Evolutionary conservation across 2,113 vertebrate species (phyloP).

Genomic region (Xyliphius kryptos): DNA sequence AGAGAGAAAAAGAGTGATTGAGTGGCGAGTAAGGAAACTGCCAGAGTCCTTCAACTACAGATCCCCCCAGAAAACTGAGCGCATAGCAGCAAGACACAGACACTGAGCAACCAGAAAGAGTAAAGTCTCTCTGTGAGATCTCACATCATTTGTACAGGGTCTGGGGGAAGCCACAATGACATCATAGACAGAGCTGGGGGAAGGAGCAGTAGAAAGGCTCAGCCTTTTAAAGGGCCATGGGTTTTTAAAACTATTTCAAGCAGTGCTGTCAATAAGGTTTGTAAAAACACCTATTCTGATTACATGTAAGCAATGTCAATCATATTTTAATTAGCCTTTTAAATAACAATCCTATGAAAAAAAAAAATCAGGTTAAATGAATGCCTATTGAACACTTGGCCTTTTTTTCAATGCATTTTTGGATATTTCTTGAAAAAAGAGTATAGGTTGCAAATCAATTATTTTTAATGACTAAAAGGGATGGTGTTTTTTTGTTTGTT

Average conservation of each 20-base stretch:
- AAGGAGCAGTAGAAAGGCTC: constrained; percentile 46
- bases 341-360: too few species aligned
- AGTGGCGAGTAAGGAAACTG: constrained; percentile 3
- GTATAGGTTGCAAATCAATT: constrained; percentile 24
- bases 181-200: constrained; percentile 47
- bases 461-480: constrained; percentile 34
- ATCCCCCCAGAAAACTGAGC: constrained; percentile 20
- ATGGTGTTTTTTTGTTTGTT: constrained; percentile 4
- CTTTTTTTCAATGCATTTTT: too few species aligned
- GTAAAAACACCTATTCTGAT: background rate
- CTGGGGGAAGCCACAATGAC: constrained; percentile 55
- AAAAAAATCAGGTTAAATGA: background rate
- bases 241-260: background rate
- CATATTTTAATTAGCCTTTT: too few species aligned
- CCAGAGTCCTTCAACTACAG: constrained; percentile 36
- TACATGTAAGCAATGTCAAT: too few species aligned
- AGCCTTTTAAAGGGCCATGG: constrained; percentile 58
- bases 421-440: too few species aligned
- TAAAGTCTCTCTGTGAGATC: constrained; percentile 35
- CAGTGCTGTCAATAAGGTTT: background rate
- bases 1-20: constrained; percentile 21
- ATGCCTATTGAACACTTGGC: too few species aligned
- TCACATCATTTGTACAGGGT: constrained; percentile 47
- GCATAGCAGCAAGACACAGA: constrained; percentile 19
- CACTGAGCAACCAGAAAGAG: constrained; percentile 23